Base-by-base conservation (phyloP, 2,888 invertebrate genomes). In the Clitarchus hookeri region DNA sequence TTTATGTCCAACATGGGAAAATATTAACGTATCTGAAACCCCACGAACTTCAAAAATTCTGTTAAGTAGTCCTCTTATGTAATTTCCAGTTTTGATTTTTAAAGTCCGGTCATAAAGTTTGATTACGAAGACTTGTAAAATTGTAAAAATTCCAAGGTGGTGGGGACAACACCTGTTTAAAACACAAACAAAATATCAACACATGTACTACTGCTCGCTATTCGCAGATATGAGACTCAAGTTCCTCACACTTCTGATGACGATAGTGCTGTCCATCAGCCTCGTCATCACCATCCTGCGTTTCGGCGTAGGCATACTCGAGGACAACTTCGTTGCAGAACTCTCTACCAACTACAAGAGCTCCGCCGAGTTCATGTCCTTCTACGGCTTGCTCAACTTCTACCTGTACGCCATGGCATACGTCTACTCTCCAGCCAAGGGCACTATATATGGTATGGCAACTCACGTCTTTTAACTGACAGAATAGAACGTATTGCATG, bases 351-450 rank as follows among this genome's bases (percentile, higher is more conserved):
- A 96, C 90, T 98, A 98, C 91, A 95, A 95, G 89, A 98, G 97
- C 89, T 98, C 98, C 0, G 97, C 97, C 12, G 97, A 98, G 89
- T 99, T 99, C 92, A 98, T 99, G 96, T 96, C 98, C 6, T 96
- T 98, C 89, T 98, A 98, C 91, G 98, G 98, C 44, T 93, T 98
- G 83, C 93, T 98, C 86, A 99, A 99, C 93, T 97, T 98, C 91
- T 98, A 98, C 91, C 92, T 98, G 88, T 98, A 97, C 91, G 96
- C 97, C 12, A 96, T 98, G 95, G 97, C 98, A 25, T 98, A 98
- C 91, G 96, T 99, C 84, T 99, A 98, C 91, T 96, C 98, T 0
- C 98, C 98, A 0, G 95, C 96, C 44, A 94, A 94, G 87, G 95
- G 95, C 89, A 95, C 96, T 88, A 93, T 96, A 84, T 97, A 97